A percentile compares a stretch with the other conserved stretches of the same genome.
Conservation (phyloP, 2,888 invertebrate species). For the Amphipoea lucens region DNA sequence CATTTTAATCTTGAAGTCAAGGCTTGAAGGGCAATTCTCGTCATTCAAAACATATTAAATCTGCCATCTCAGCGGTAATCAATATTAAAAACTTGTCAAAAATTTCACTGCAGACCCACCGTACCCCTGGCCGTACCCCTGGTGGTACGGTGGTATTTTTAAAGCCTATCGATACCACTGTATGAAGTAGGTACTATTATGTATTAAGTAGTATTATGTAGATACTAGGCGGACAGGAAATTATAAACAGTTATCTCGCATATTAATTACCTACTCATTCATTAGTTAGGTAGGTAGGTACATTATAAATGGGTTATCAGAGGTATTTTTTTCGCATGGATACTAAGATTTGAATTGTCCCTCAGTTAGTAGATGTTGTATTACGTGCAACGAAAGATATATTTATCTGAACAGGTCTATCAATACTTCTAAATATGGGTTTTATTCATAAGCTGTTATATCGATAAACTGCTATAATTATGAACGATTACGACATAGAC, state of each 20-base stretch:
- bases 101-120: too few relatives aligned
- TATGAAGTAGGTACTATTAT: too few relatives aligned
- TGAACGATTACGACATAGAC: neutral
- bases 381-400: neutral
- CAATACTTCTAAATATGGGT: neutral
- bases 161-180: too few relatives aligned
- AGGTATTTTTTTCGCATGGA: neutral
- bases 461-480: constrained; percentile 1
- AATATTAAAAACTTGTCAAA: neutral
- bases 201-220: too few relatives aligned
- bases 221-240: too few relatives aligned
- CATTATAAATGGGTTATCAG: neutral
- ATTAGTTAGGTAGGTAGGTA: too few relatives aligned
- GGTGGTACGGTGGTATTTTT: too few relatives aligned
- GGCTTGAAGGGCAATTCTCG: neutral
- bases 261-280: too few relatives aligned
- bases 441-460: neutral
- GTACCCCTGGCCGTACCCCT: too few relatives aligned
- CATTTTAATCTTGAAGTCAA: constrained; percentile 25
- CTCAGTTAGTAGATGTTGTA: neutral
- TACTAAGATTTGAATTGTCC: neutral
- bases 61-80: neutral
- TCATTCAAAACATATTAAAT: neutral
- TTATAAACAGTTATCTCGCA: too few relatives aligned
- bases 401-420: neutral